Evolutionary conservation across 2,113 vertebrate genomes (phyloP).

Genomic region (Trinectes maculatus): DNA sequence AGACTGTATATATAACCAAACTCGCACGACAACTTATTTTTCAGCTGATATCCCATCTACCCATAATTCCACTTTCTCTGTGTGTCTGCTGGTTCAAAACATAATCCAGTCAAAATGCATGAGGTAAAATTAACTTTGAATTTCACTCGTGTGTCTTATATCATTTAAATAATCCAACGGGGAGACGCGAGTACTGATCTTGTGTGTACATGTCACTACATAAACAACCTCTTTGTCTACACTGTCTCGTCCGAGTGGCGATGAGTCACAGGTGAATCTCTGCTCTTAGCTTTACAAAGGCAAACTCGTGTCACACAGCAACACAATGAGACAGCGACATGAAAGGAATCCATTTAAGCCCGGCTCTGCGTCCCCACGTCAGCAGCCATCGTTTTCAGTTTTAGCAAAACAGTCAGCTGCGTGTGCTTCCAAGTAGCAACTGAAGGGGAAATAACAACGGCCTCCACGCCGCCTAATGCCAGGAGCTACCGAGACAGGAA

Average conservation of each 20-base stretch:
- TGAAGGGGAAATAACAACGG: constrained; percentile 21
- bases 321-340: background rate
- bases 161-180: too few species aligned
- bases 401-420: background rate
- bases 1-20: too few species aligned
- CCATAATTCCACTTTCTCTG: too few species aligned
- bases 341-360: background rate
- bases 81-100: too few species aligned
- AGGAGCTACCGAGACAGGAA: constrained; percentile 68
- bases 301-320: background rate
- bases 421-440: background rate
- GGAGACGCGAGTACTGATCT: background rate
- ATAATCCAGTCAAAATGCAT: too few species aligned
- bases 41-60: too few species aligned
- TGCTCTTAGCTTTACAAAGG: constrained; percentile 1
- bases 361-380: background rate
- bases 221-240: background rate
- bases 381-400: constrained; percentile 3
- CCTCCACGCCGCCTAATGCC: constrained; percentile 15
- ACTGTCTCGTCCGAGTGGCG: constrained; percentile 19
- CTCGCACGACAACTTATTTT: too few species aligned
- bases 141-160: too few species aligned
- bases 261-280: constrained; percentile 32
- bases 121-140: background rate
- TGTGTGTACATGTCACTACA: background rate